Percentiles rank a stretch among this genome's conserved stretches.
phyloP scores from a whole-genome alignment of 1,140 invertebrate species.

The Zaprionus africanus region DNA sequence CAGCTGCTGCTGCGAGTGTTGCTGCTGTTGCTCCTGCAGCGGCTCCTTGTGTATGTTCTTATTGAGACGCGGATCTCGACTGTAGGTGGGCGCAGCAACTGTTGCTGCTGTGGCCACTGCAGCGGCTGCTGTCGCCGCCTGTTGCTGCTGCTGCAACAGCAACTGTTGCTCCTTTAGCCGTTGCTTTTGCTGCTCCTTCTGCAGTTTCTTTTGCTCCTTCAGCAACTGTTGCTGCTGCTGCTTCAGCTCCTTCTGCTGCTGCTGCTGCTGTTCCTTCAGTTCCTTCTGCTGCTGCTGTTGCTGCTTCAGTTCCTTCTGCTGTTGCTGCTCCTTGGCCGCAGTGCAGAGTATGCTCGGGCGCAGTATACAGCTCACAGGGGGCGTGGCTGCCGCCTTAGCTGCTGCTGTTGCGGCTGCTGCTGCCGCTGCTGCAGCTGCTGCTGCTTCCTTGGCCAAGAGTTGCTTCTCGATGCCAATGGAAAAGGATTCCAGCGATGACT shows the following conservation, averaged over 20 bases:
- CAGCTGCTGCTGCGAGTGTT: constrained; percentile 4
- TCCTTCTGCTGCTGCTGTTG: constrained; percentile 32
- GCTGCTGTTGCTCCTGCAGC: constrained; percentile 21
- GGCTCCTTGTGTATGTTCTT: constrained; percentile 79
- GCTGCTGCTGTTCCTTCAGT: constrained; percentile 11
- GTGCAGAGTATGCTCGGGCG: constrained; percentile 63
- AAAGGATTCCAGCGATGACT: constrained; percentile 77
- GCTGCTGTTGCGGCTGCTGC: background rate
- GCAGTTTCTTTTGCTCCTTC: background rate
- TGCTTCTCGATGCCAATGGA: constrained; percentile 81
- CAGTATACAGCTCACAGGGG: constrained; percentile 38
- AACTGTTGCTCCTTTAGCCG: constrained; percentile 11
- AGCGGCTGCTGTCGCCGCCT: background rate
- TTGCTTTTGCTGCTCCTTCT: background rate
- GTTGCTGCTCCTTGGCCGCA: constrained; percentile 43
- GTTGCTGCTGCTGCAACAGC: constrained; percentile 20
- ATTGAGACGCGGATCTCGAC: constrained; percentile 77
- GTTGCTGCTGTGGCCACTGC: background rate
- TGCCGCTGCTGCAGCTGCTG: constrained; percentile 52
- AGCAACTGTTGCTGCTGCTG: constrained; percentile 4
- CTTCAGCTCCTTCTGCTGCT: constrained; percentile 8
- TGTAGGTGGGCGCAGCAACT: constrained; percentile 53
- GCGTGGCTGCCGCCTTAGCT: background rate
- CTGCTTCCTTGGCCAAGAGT: constrained; percentile 60
- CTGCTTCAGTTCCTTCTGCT: constrained; percentile 25